Base-by-base conservation (phyloP, 2,113 vertebrate genomes). In the Rhabdornis inornatus region DNA sequence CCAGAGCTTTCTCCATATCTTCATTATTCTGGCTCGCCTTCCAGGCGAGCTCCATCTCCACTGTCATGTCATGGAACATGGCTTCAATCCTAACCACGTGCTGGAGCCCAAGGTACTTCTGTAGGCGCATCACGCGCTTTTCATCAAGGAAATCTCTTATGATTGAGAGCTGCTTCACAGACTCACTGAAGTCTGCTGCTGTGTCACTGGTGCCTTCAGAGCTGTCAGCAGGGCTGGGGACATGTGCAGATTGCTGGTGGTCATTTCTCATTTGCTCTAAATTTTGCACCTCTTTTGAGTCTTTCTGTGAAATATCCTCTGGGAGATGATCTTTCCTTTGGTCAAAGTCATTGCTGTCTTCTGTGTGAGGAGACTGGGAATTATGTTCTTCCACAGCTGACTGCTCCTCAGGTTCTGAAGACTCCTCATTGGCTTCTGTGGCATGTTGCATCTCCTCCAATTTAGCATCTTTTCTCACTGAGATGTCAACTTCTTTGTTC, bases 21-120 rank as follows among this genome's bases (percentile, higher is more conserved):
- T 98, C 97, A 0, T 94, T 96, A 6, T 95, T 96, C 30, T 91
- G 95, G 7, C 91, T 95, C 2, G 97, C 95, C 49, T 78, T 96
- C 27, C 53, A 97, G 1, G 98, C 98, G 4, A 97, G 95, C 82
- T 98, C 97, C 89, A 99, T 66, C 97, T 98, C 98, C 16, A 90
- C 74, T n/a, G 98, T 97, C 97, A 99, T 97, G 63, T 99, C 98
- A 0, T 97, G 97, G 83, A 99, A 98, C 98, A 99, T 98, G 79
- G 97, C 96, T 95, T 99, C 99, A 78, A 99, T 70, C 83, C 89
- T 97, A 13, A 97, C 89, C 61, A 98, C 78, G 3, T 99, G 97
- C 2, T 98, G 97, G 37, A 98, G 95, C 22, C 97, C 98, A 1
- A 99, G 96, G 84, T 99, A 98, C 90, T 97, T 98, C 15, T 98